Conservation (phyloP, 2,797 vertebrate genomes). For the Anomalospiza imberbis region DNA sequence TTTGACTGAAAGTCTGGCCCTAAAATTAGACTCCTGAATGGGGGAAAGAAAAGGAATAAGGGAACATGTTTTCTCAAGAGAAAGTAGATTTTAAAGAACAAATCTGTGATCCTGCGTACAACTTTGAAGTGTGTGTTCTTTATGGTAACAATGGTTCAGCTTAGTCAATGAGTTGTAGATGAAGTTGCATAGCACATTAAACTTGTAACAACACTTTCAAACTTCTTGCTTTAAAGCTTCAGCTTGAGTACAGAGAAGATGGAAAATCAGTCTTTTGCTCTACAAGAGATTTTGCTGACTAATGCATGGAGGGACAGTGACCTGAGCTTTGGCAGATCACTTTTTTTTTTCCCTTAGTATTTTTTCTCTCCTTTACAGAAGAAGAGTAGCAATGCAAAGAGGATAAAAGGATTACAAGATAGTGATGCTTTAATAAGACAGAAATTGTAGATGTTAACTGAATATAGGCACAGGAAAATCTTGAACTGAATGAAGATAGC, state of each 20-base stretch:
- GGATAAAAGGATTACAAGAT: constrained; percentile 5
- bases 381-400: neutral
- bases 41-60: neutral
- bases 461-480: neutral
- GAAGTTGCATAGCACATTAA: neutral
- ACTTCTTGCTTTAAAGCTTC: neutral
- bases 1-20: neutral
- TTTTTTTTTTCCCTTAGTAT: neutral
- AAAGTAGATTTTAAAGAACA: neutral
- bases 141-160: neutral
- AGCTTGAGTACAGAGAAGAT: neutral
- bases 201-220: neutral
- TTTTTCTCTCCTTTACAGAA: neutral
- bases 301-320: neutral
- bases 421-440: neutral
- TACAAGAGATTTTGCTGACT: neutral
- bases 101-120: neutral
- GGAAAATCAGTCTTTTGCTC: neutral
- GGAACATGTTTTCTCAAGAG: neutral
- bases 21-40: neutral
- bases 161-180: neutral
- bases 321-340: neutral
- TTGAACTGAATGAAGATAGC: neutral
- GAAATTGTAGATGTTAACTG: neutral
- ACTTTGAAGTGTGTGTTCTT: neutral